These are phyloP conservation scores for Dioctria linearis DNA, from an alignment of 2,888 invertebrate species.

Conservation along the genomic window DNA sequence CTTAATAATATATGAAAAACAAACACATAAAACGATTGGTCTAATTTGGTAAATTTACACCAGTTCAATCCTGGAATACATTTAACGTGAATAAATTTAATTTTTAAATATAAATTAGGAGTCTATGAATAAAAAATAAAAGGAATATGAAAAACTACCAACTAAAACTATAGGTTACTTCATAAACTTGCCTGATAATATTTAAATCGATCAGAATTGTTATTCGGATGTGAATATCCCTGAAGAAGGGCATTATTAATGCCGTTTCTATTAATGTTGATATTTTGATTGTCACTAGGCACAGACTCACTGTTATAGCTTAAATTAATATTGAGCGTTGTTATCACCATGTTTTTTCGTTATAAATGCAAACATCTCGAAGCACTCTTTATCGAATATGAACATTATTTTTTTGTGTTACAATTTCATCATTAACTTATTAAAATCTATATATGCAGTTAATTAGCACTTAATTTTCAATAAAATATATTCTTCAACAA, in stretches of 20 bases:
- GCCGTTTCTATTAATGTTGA: constrained; percentile 42
- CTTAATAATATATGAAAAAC: too few species aligned
- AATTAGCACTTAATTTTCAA: constrained; percentile 6
- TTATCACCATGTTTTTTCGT: constrained; percentile 65
- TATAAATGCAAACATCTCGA: constrained; percentile 33
- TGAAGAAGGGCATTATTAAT: constrained; percentile 7
- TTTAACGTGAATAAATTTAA: too few species aligned
- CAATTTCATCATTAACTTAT: constrained; percentile 6
- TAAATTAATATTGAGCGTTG: constrained; percentile 66
- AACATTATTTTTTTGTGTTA: background rate
- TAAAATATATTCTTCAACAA: background rate
- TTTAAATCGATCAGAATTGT: constrained; percentile 66
- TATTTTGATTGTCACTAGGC: constrained; percentile 54
- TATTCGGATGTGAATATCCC: constrained; percentile 48
- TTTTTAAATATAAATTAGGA: too few species aligned
- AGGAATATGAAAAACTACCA: too few species aligned
- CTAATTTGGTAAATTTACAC: constrained; percentile 4
- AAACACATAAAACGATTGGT: background rate
- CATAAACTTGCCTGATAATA: constrained; percentile 69
- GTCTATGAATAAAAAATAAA: too few species aligned
- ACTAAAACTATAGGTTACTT: too few species aligned
- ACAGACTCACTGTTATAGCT: constrained; percentile 56
- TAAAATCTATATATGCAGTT: background rate
- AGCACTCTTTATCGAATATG: background rate
- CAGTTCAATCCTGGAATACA: too few species aligned